Conservation (phyloP, 2,113 vertebrate species). For the Rhabdomys dilectus region DNA sequence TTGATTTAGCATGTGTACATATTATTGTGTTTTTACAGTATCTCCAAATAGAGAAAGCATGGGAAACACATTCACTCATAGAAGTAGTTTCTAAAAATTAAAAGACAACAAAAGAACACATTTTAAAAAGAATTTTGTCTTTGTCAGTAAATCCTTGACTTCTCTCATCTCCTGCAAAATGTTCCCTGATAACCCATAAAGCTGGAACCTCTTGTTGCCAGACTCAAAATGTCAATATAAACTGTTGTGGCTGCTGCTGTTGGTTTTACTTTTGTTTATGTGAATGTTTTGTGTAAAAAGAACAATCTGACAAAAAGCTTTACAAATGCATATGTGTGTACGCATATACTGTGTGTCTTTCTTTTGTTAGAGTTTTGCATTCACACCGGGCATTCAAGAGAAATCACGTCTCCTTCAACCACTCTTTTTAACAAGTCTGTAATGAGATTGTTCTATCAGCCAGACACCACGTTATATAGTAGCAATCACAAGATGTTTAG, state of each 20-base stretch:
- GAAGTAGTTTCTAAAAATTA: neutral
- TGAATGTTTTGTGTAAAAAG: neutral
- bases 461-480: neutral
- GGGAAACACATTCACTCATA: neutral
- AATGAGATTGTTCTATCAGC: neutral
- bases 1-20: neutral
- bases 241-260: neutral
- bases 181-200: neutral
- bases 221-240: neutral
- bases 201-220: neutral
- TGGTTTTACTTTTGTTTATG: neutral
- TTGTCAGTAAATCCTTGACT: neutral
- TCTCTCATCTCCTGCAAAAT: neutral
- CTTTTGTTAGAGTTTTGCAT: neutral
- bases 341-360: neutral
- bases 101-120: neutral
- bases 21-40: neutral
- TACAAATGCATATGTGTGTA: neutral
- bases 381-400: neutral
- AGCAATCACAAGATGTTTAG: neutral
- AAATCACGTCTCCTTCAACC: neutral
- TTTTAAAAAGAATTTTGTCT: slow-evolving; percentile 25
- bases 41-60: neutral
- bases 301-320: neutral
- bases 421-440: neutral